Base-by-base conservation (phyloP, 2,888 invertebrate genomes). In the Eurytoma californica region DNA sequence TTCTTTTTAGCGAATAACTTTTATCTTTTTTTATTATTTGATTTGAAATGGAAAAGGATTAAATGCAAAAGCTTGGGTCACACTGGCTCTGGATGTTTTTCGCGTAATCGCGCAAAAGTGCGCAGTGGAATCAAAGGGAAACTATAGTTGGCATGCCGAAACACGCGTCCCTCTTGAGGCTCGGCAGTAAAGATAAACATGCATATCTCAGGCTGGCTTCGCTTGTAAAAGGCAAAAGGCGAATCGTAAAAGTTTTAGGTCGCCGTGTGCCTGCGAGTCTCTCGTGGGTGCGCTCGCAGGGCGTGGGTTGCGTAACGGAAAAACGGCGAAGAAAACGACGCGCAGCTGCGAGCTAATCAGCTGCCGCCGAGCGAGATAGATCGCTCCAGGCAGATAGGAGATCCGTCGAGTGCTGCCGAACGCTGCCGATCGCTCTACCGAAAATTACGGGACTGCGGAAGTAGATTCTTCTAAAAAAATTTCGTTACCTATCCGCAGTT, bases 291-390 rank as follows among this genome's bases (percentile, higher is more conserved):
- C 55, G 24, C 28, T n/a, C 14, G 60, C 14, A 58, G 58, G 39
- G 4, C 16, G 2, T 7, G 16, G 28, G 51, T 77, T 65, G 39
- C 67, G 67, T 55, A 68, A 63, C 39, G 63, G 65, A 49, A 72
- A 77, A 77, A 60, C 72, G 66, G 66, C 58, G 58, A 66, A 72
- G 72, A 77, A 72, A 58, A 60, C 65, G 75, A 51, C 65, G 13
- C 20, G 3, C 28, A 9, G 73, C 79, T 74, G 79, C 79, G 79
- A 53, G 9, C 74, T 79, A 79, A 79, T 79, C 79, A 79, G 79
- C 79, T 79, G 79, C 79, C 30, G 61, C 49, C 39, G 76, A 30
- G 3, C 9, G 14, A 51, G 72, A 77, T 67, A 72, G 79, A 79
- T 79, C 74, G 74, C 69, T 53, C 24, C 3, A 7, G 39, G 7